Base-by-base conservation (phyloP, 1,140 invertebrate species). In the Zaprionus taronus region DNA sequence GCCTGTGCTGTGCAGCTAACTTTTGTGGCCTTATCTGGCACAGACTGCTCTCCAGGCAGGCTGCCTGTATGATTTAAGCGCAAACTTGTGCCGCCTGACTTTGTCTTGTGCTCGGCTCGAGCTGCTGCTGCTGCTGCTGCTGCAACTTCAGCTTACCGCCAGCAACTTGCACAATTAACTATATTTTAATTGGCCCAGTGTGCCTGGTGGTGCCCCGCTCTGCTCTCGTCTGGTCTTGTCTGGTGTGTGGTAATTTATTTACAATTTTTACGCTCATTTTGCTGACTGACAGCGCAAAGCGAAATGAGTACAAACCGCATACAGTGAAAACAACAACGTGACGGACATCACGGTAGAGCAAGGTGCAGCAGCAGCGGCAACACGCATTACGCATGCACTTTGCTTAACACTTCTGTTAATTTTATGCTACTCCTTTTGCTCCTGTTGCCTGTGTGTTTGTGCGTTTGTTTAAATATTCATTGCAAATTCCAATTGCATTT, bases 401-500 rank as follows among this genome's bases (percentile, higher is more conserved):
- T 85, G 83, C 77, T 80, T 77, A 87, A 85, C 83, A 85, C 83
- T 85, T 85, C 56, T 82, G 80, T 87, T 87, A 69, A 83, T 87
- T 87, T 86, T 66, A 81, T 83, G 77, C 60, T 65, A 64, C 58
- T 56, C 72, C 47, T 68, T 70, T 66, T 60, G 47, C 41, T 55
- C 67, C 34, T 72, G 36, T 17, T 66, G 53, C 31, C 17, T 47
- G 41, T 49, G 41, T 34, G 31, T 64, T 75, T 81, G 65, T 67
- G 66, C 72, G 67, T 85, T 72, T 86, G 79, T 83, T 85, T 70
- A 85, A 85, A 85, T 83, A 85, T 85, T 85, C 80, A 85, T 85
- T 87, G 83, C 76, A 71, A 85, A 87, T 85, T 85, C 83, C 83
- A 85, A 85, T 85, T 83, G 70, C 84, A 85, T 87, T 85, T 87